Conservation (phyloP, 1,140 invertebrate genomes). For the Drosophila kurseongensis region DNA sequence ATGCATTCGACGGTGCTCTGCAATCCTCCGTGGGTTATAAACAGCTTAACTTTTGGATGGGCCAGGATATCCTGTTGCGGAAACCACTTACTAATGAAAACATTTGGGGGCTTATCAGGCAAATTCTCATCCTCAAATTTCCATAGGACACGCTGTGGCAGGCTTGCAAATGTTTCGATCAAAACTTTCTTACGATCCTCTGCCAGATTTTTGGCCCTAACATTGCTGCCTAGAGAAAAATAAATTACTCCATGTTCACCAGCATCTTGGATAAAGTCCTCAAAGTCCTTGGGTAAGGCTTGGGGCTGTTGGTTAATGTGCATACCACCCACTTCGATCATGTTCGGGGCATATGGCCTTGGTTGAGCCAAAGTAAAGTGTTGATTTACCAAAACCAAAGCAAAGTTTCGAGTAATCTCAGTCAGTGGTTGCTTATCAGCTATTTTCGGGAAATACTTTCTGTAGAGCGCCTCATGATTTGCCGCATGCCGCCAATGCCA, state of each 20-base stretch:
- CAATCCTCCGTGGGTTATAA: constrained; percentile 87
- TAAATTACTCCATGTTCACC: constrained; percentile 86
- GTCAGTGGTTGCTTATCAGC: constrained; percentile 34
- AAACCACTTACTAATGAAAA: constrained; percentile 86
- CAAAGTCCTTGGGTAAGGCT: constrained; percentile 67
- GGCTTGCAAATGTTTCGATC: constrained; percentile 27
- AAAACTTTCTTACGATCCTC: constrained; percentile 75
- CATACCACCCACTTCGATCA: constrained; percentile 86
- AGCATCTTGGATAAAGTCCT: constrained; percentile 86
- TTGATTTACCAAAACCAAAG: constrained; percentile 72
- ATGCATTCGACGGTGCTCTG: constrained; percentile 85
- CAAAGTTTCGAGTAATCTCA: constrained; percentile 47
- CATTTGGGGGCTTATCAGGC: constrained; percentile 85
- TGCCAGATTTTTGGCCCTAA: constrained; percentile 85
- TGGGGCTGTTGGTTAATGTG: constrained; percentile 84
- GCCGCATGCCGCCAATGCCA: constrained; percentile 52
- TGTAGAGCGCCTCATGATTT: constrained; percentile 64
- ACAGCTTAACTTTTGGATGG: constrained; percentile 84
- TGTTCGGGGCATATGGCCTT: constrained; percentile 63
- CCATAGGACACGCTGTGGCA: constrained; percentile 85
- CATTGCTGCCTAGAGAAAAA: constrained; percentile 86
- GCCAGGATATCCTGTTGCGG: constrained; percentile 86
- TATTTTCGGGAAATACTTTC: constrained; percentile 61
- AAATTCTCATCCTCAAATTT: constrained; percentile 85
- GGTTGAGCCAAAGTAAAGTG: constrained; percentile 66